phyloP scores from a whole-genome alignment of 1,140 invertebrate species.

The Pachypsylla venusta region DNA sequence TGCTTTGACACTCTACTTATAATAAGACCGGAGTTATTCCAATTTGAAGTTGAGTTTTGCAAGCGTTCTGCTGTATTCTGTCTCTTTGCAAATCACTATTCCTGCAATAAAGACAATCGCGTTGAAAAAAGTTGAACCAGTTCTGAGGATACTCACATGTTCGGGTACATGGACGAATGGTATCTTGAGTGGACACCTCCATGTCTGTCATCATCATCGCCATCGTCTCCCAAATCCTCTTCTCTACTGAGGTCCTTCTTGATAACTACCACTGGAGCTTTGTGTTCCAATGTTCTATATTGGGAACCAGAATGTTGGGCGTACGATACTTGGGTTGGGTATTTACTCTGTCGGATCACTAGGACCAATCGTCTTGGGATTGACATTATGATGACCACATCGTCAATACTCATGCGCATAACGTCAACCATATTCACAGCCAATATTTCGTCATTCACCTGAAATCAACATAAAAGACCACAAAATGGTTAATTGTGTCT shows the following conservation, averaged over 20 bases:
- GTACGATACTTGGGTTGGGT: slow-evolving; percentile 14
- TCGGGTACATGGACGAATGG: not conserved
- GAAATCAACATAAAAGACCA: slow-evolving; percentile 17
- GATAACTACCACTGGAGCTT: slow-evolving; percentile 84
- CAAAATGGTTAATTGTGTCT: not conserved
- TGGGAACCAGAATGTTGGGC: slow-evolving; percentile 16
- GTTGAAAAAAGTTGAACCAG: not conserved
- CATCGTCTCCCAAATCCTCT: slow-evolving; percentile 32
- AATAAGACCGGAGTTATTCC: too few relatives aligned
- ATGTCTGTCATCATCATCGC: slow-evolving; percentile 18
- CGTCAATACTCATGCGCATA: slow-evolving; percentile 91
- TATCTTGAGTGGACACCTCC: not conserved
- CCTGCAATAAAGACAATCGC: too few relatives aligned
- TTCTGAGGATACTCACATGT: slow-evolving; percentile 5
- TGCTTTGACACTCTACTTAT: too few relatives aligned
- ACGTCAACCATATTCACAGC: slow-evolving; percentile 96
- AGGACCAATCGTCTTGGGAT: slow-evolving; percentile 89
- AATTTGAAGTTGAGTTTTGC: too few relatives aligned
- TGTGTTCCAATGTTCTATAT: slow-evolving; percentile 43
- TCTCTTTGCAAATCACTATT: too few relatives aligned
- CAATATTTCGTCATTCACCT: slow-evolving; percentile 97
- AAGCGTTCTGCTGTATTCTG: too few relatives aligned
- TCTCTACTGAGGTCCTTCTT: slow-evolving; percentile 82
- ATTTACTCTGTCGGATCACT: slow-evolving; percentile 54
- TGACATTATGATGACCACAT: slow-evolving; percentile 98